Evolutionary conservation across 2,888 invertebrate species (phyloP), one percentile per base, ranked within the genome.

Genomic region (Drosophila anceps): DNA sequence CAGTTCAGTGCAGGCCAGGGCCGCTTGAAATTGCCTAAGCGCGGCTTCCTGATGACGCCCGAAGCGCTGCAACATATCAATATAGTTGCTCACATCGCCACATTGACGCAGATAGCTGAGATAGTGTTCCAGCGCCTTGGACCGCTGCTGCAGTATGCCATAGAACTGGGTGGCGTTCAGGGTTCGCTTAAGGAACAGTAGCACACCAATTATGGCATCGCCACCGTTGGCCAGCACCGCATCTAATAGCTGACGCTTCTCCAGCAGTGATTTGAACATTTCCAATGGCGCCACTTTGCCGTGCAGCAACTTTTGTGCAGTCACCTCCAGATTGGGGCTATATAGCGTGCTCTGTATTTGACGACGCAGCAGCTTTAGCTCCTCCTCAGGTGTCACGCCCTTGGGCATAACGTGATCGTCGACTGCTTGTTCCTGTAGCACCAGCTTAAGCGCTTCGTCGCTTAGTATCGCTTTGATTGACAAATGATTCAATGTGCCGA

Each of bases 181-280:
- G 0, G 97, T 96, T 87, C 95, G 95, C 65, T 95, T 95, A 3
- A 98, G 93, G 92, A 96, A 97, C 10, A 97, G 91, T 0, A 96
- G 94, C 27, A 97, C 93, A 0, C 90, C 91, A 51, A 93, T 93
- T 77, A 97, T 95, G 29, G 96, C 95, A 94, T 97, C 96, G 29
- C 97, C 97, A 92, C 96, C 96, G 58, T 95, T 94, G 33, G 94
- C 93, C 35, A 97, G 93, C 0, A 97, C 95, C 69, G 95, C 95
- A 87, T 97, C 96, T 10, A 97, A 90, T 15, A 97, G 91, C 68
- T 95, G 94, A 41, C 95, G 95, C 93, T 97, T 97, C 79, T 95
- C 95, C 90, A 94, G 93, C 92, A 97, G 83, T 10, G 94, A 94
- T 61, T 94, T 93, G 59, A 95, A 95, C 3, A 92, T 89, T 58